Evolutionary conservation across 92 coral and sea anemone species (phyloP), one percentile per base, ranked within the genome.

Genomic region (Blastomussa wellsi): DNA sequence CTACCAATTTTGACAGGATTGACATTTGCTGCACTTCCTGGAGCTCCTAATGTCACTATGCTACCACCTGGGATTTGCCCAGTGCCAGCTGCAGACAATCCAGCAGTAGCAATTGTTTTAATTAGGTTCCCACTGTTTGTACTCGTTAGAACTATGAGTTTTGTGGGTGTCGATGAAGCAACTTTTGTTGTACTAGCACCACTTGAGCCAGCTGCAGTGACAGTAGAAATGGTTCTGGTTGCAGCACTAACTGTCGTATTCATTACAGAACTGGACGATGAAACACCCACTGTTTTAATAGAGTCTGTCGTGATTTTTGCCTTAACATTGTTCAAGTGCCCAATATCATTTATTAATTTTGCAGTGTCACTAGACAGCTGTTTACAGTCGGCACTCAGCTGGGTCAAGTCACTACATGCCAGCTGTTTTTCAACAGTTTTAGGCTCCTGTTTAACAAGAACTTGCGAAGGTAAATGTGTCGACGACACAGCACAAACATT

Each of bases 121-220:
- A 97, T 95, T 57, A 97, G 93, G 39, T 94, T 97, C 29, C 99
- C 97, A 69, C 94, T 93, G 19, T 89, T 92, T 29, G 93, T 90
- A 62, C 95, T 97, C 15, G 98, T 96, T 31, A 97, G 86, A 8
- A 97, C 99, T 57, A 97, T 94, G 13, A 97, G 91, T 88, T 97
- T 97, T 3, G 99, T 97, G 0, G 99, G 93, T 12, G 97, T 90
- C 2, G 94, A 86, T 22, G 94, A 84, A 78, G 90, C 91, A 33
- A 86, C 74, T 39, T 94, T 94, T 38, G 85, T 80, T 4, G 88
- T 86, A 74, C 85, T 85, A 19, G 89, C 28, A 22, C 90, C 88
- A 33, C 77, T 69, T 29, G 77, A 67, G 38, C 90, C 88, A 26
- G 93, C 81, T 42, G 88, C 74, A n/a, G 86, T 51, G 24, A 81